Conservation (phyloP, 2,113 vertebrate species). For the Rousettus leschenaultii region DNA sequence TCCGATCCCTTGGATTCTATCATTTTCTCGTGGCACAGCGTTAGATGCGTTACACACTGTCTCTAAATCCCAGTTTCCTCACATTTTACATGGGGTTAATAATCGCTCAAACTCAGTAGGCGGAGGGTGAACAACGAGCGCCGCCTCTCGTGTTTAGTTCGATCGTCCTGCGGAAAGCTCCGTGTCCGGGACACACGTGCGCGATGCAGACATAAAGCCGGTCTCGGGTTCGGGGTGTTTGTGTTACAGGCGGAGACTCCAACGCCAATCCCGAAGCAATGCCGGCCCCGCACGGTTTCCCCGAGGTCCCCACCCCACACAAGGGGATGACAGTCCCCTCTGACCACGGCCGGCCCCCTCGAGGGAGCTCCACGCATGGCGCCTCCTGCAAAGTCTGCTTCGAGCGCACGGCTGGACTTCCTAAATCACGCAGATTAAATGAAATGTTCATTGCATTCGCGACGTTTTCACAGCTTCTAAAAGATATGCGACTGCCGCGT, state of each 20-base stretch:
- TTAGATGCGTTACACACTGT: neutral
- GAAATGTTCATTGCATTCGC: neutral
- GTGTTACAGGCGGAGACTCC: neutral
- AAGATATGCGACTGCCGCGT: neutral
- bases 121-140: too few relatives aligned
- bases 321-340: neutral
- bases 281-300: neutral
- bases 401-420: neutral
- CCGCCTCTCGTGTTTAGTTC: neutral
- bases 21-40: neutral
- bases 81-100: neutral
- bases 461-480: neutral
- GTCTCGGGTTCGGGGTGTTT: neutral
- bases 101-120: neutral
- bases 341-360: slow-evolving; percentile 27
- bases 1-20: too few relatives aligned
- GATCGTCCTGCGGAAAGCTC: neutral
- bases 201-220: neutral
- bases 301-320: accelerated
- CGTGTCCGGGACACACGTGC: neutral
- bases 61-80: neutral
- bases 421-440: slow-evolving; percentile 50
- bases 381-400: slow-evolving; percentile 46
- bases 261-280: neutral
- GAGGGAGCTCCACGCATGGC: neutral